Base-by-base conservation (phyloP, 2,888 invertebrate species). In the Margaritifera margaritifera region DNA sequence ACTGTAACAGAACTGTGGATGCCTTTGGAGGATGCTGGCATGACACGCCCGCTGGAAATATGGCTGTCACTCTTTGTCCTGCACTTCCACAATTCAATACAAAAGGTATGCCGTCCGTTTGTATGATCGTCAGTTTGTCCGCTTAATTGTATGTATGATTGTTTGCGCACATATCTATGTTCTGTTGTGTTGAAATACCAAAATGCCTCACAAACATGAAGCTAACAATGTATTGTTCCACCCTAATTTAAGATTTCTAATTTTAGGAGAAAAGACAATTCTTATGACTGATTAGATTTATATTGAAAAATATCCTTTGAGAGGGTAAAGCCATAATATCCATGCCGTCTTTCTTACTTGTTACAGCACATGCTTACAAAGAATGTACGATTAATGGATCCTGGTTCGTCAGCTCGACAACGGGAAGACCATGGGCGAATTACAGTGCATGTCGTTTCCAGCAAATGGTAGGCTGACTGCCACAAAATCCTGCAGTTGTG, bases 361-460 rank as follows among this genome's bases (percentile, higher is more conserved):
- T 62, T 61, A 24, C 73, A 79, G 79, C 69, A 42, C 67, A 66
- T 62, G 80, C 82, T 11, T 71, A 69, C 27, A 71, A 71, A 51
- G 68, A 75, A n/a, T 82, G 82, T 62, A 72, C 71, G 27, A 31
- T 27, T 1, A 76, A 81, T 56, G 82, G 80, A 6, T 76, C 74
- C 2, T 82, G 82, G 82, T 78, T 53, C 52, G 61, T 68, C 1
- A 66, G 69, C 27, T 61, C 74, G 6, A 24, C 24, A 4, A 72
- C 62, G 1, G 72, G 71, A 19, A 67, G 56, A 2, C 62, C 67
- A 1, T 79, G 78, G 78, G 79, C 80, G n/a, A 80, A 82, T 66
- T 82, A 77, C 62, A 66, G 74, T 8, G 55, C 64, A 11, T 82
- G 81, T 63, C 24, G 52, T 5, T 4, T 27, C 15, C 42, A 2